Percentiles rank a stretch among this genome's conserved stretches.
These are phyloP conservation scores for Strongylocentrotus purpuratus DNA, from an alignment of 35 echinoderm and acorn worm species.

Conservation along the genomic window DNA sequence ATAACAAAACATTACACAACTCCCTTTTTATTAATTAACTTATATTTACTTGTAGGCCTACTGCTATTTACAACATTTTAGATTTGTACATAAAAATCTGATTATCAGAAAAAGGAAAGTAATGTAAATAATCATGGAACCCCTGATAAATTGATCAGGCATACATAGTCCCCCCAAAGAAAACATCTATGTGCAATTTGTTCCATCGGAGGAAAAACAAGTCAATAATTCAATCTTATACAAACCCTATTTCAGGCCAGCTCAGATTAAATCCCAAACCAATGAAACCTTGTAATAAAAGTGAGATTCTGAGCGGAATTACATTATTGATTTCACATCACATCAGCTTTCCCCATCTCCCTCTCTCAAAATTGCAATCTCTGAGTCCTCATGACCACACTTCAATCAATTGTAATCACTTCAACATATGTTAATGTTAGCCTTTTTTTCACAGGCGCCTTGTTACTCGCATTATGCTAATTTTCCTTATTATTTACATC, in stretches of 20 bases:
- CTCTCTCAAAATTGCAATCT: conserved; percentile 27
- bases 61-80: neutral
- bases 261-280: conserved; percentile 4
- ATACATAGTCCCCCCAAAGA: neutral
- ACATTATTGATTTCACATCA: conserved; percentile 39
- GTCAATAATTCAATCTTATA: conserved; percentile 28
- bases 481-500: conserved; percentile 16
- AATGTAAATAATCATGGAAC: neutral
- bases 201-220: neutral
- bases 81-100: neutral
- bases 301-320: conserved; percentile 32
- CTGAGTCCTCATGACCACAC: neutral
- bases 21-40: no score
- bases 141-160: neutral
- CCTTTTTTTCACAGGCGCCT: neutral
- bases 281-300: conserved; percentile 4
- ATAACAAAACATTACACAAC: no score
- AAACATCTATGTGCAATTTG: conserved; percentile 22
- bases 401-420: conserved; percentile 41
- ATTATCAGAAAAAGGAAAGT: neutral
- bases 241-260: neutral
- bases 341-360: conserved; percentile 9
- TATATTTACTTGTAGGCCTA: no score
- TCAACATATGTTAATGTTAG: conserved; percentile 20
- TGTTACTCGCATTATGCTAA: neutral